Percentiles rank a stretch among this genome's conserved stretches.
phyloP scores from a whole-genome alignment of 1,140 invertebrate genomes.

The Dolichoris vasculosae region DNA sequence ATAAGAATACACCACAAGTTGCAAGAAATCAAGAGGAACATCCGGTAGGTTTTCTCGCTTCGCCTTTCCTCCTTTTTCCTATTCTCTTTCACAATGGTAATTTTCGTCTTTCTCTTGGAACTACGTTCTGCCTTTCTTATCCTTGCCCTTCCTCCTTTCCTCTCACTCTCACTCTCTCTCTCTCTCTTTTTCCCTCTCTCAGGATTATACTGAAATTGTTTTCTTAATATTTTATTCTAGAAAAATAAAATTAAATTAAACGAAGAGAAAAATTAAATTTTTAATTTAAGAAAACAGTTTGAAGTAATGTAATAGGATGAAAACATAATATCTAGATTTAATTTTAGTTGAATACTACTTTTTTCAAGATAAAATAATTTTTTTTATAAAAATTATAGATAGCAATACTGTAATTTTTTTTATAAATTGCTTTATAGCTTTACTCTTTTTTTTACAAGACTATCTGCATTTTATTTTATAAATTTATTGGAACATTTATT shows the following conservation, averaged over 20 bases:
- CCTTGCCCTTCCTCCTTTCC: neutral
- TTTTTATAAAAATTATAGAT: neutral
- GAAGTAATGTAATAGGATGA: neutral
- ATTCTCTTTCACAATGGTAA: conserved; percentile 5
- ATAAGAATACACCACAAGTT: conserved; percentile 20
- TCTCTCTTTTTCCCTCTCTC: neutral
- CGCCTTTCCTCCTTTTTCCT: neutral
- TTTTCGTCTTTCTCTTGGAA: conserved; percentile 32
- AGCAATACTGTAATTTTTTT: neutral
- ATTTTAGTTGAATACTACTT: neutral
- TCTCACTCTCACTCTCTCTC: neutral
- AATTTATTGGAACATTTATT: too few relatives aligned
- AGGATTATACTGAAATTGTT: conserved; percentile 32
- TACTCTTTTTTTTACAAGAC: neutral
- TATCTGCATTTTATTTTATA: neutral
- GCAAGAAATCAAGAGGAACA: conserved; percentile 38
- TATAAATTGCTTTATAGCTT: neutral
- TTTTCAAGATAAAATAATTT: neutral
- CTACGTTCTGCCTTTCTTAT: neutral
- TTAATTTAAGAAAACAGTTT: neutral
- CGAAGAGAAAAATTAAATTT: conserved; percentile 47
- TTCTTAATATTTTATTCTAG: neutral
- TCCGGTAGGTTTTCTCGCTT: conserved; percentile 45
- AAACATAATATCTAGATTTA: too few relatives aligned
- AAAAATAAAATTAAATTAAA: conserved; percentile 54